Percentiles rank a stretch among this genome's conserved stretches.
Conservation (phyloP, 2,888 invertebrate species). For the Zelleria hepariella region DNA sequence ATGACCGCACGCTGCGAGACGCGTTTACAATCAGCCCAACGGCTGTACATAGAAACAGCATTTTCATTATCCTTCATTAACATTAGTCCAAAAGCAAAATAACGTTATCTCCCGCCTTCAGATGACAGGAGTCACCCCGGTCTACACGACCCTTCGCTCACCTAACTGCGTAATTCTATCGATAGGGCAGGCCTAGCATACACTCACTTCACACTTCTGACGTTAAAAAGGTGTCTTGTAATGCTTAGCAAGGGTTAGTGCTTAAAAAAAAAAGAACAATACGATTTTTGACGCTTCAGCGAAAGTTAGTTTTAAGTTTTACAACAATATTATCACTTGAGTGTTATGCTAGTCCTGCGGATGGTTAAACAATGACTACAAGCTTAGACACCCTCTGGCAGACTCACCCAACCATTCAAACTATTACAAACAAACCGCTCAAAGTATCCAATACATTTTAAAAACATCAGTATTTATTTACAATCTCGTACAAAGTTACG, state of each 20-base stretch:
- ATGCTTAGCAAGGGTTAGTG: too few relatives aligned
- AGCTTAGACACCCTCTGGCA: background rate
- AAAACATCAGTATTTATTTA: background rate
- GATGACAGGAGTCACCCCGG: background rate
- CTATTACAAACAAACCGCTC: background rate
- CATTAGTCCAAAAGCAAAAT: background rate
- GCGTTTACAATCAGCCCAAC: background rate
- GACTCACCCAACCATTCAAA: background rate
- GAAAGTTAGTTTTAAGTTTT: too few relatives aligned
- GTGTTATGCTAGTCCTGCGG: background rate
- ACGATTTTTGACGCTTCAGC: too few relatives aligned
- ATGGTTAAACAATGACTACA: background rate
- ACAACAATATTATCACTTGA: background rate
- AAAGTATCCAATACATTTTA: background rate
- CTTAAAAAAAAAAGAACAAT: too few relatives aligned
- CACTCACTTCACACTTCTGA: too few relatives aligned
- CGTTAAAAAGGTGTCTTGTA: too few relatives aligned
- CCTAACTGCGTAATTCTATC: background rate
- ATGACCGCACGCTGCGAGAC: background rate
- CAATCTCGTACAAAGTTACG: background rate
- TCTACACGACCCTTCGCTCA: background rate
- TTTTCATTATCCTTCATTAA: background rate
- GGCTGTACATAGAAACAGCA: background rate
- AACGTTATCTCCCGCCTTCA: background rate
- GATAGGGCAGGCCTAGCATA: background rate